Evolutionary conservation across 1,140 invertebrate species (phyloP), one percentile per base, ranked within the genome.

Genomic region (Macrotrachela quadricornifera): DNA sequence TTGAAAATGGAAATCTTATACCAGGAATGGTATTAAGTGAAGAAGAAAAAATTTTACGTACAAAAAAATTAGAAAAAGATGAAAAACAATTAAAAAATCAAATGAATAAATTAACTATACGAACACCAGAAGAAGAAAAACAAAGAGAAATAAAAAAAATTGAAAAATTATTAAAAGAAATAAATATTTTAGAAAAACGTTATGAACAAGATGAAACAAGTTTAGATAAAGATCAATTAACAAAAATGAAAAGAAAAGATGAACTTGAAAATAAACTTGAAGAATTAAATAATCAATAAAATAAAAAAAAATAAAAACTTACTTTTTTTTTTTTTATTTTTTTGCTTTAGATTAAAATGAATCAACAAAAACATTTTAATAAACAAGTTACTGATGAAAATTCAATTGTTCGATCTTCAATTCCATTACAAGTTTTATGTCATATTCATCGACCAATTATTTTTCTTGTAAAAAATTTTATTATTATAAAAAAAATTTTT

Each of bases 91-190:
- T 38, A 40, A 11, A 43, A 54, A 14, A 15, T 21, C 13, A 46
- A 56, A 47, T 30, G 21, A 8, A 2, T 30, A 55, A 53, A 21
- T 56, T 54, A 13, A 46, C 50, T 13, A 53, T 52, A 17, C 51
- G 47, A 10, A 61, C 58, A 40, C 58, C 60, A n/a, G 59, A 60
- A 40, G 48, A 50, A 45, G 44, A 41, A 13, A n/a, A 38, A 12
- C 52, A 52, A 38, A 51, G 46, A 41, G 54, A 58, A 38, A 46
- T 92, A 15, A 82, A 82, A 65, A 88, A 84, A 69, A 69, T 95
- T 17, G 78, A 78, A 59, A 94, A 92, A 66, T 85, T 86, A 63
- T 65, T 92, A 13, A 75, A 83, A 59, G 85, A 92, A 69, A 86
- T 91, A 58, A 85, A 91, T 64, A 71, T 76, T 12, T 73, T 94